Conservation (phyloP, 2,113 vertebrate species). For the Bambusicola thoracicus region DNA sequence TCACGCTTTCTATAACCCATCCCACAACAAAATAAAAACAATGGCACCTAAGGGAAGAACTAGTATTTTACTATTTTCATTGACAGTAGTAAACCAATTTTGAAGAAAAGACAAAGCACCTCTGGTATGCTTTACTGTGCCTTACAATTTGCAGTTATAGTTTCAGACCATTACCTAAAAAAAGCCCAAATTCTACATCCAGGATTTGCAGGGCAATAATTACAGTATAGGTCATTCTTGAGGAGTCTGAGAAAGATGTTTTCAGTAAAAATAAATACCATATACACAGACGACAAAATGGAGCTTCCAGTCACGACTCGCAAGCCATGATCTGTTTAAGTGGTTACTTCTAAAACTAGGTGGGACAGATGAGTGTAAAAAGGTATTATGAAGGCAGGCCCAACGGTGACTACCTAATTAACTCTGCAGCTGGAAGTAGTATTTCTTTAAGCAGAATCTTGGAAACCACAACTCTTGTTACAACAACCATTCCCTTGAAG, state of each 20-base stretch:
- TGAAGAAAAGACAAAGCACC: not conserved
- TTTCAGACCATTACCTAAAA: not conserved
- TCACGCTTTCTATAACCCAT: not conserved
- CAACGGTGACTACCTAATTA: not conserved
- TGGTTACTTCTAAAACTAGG: constrained; percentile 35
- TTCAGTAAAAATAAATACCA: constrained; percentile 7
- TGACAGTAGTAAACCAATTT: not conserved
- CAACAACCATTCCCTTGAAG: not conserved
- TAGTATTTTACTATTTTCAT: constrained; percentile 4
- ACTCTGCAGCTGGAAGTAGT: constrained; percentile 11
- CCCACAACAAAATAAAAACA: constrained; percentile 2
- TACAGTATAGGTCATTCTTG: not conserved
- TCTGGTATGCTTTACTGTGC: not conserved
- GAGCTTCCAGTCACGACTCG: not conserved
- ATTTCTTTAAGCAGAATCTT: constrained; percentile 2
- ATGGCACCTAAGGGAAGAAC: not conserved
- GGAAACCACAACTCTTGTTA: constrained; percentile 2
- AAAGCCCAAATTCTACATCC: not conserved
- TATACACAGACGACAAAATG: not conserved
- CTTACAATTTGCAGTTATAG: not conserved
- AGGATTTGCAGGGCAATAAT: not conserved
- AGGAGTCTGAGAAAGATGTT: constrained; percentile 2
- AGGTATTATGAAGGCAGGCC: not conserved
- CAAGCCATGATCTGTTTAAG: not conserved
- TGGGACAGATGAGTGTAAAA: constrained; percentile 28